Evolutionary conservation across 2,113 vertebrate species (phyloP).

Genomic region (Phycodurus eques): DNA sequence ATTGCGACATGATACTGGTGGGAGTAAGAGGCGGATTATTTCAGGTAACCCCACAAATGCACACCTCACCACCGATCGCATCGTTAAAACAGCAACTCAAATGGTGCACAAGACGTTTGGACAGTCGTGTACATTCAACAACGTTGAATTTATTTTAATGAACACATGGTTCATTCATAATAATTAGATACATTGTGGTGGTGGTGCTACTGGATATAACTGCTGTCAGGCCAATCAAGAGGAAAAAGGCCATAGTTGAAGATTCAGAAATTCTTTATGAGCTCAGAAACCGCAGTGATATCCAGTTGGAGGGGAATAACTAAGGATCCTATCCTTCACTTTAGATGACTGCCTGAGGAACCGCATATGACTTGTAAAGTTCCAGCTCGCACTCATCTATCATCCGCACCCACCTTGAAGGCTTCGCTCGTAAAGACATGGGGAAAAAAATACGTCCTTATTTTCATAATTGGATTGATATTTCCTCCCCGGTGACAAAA

Average conservation of each 20-base stretch:
- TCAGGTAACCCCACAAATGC: too few relatives aligned
- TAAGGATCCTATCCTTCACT: constrained; percentile 14
- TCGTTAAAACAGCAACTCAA: neutral
- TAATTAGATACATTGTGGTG: neutral
- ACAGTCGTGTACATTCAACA: neutral
- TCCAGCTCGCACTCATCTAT: constrained; percentile 10
- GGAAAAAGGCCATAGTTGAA: constrained; percentile 42
- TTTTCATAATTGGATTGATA: constrained; percentile 41
- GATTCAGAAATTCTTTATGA: constrained; percentile 41
- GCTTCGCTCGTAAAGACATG: constrained; percentile 22
- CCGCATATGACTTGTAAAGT: constrained; percentile 13
- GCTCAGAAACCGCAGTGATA: constrained; percentile 25
- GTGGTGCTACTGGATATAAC: constrained; percentile 66
- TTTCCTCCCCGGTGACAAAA: constrained; percentile 53
- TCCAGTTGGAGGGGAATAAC: constrained; percentile 34
- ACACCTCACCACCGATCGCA: too few relatives aligned
- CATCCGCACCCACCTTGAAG: constrained; percentile 22
- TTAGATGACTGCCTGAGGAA: constrained; percentile 7
- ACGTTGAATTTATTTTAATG: neutral
- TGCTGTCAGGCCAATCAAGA: constrained; percentile 14
- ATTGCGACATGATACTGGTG: neutral
- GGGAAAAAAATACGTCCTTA: constrained; percentile 14
- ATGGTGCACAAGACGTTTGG: neutral
- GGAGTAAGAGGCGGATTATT: too few relatives aligned
- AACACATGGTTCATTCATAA: neutral